Evolutionary conservation across 1,140 invertebrate species (phyloP).

Genomic region (Babylonia areolata): DNA sequence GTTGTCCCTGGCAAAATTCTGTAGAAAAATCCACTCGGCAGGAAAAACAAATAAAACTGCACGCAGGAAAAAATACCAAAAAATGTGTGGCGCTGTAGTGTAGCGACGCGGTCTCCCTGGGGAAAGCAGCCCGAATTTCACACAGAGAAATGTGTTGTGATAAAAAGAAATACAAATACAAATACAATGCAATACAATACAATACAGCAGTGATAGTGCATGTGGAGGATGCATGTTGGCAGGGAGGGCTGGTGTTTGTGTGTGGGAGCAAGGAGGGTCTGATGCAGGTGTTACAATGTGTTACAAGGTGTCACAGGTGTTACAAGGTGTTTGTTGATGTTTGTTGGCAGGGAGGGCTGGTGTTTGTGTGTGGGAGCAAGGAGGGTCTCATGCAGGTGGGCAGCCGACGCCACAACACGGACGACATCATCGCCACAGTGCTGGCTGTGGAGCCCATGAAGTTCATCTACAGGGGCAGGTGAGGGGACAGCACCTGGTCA

Average conservation of each 20-base stretch:
- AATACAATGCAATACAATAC: too few relatives aligned
- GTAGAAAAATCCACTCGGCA: too few relatives aligned
- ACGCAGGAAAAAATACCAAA: too few relatives aligned
- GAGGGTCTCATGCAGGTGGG: conserved; percentile 99
- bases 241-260: conserved; percentile 97
- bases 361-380: conserved; percentile 98
- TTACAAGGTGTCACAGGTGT: not conserved
- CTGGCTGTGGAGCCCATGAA: conserved; percentile 99
- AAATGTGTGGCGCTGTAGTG: too few relatives aligned
- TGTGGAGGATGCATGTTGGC: conserved; percentile 45
- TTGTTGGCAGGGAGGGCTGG: conserved; percentile 87
- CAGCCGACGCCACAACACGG: conserved; percentile 97
- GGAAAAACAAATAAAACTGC: too few relatives aligned
- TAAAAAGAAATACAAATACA: too few relatives aligned
- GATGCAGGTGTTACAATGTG: not conserved
- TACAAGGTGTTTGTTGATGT: not conserved
- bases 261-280: conserved; percentile 98
- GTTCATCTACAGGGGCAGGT: conserved; percentile 94
- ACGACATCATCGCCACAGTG: conserved; percentile 99
- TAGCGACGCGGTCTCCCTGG: too few relatives aligned
- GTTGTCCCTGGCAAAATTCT: too few relatives aligned
- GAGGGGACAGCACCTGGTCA: conserved; percentile 1
- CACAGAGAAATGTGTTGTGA: too few relatives aligned
- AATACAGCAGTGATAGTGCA: too few relatives aligned
- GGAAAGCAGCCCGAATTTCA: too few relatives aligned